phyloP scores from a whole-genome alignment of 2,797 vertebrate species.

The Anas acuta region DNA sequence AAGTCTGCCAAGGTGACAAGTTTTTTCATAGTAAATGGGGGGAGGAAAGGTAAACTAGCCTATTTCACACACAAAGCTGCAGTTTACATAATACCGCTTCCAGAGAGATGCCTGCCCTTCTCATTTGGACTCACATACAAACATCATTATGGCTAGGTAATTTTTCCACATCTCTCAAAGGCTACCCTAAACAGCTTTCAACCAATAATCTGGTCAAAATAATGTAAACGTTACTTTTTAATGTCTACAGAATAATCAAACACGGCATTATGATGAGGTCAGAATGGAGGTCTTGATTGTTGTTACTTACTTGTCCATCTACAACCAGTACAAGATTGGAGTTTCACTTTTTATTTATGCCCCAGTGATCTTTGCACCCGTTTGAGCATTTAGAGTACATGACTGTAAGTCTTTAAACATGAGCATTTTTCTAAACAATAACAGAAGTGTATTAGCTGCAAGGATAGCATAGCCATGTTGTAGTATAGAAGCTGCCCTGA shows the following conservation, averaged over 20 bases:
- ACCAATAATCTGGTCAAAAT: slow-evolving; percentile 63
- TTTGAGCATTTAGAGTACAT: slow-evolving; percentile 75
- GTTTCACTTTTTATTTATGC: slow-evolving; percentile 79
- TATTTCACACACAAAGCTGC: slow-evolving; percentile 31
- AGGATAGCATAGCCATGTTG: slow-evolving; percentile 78
- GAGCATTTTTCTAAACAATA: slow-evolving; percentile 74
- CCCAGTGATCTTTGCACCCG: slow-evolving; percentile 71
- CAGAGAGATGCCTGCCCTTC: slow-evolving; percentile 4
- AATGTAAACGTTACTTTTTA: slow-evolving; percentile 65
- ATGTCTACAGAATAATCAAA: slow-evolving; percentile 61
- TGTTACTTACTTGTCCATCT: slow-evolving; percentile 69
- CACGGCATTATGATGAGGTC: slow-evolving; percentile 68
- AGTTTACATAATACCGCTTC: background rate
- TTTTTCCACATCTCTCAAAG: background rate
- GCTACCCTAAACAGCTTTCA: slow-evolving; percentile 25
- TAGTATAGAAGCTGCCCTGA: slow-evolving; percentile 79
- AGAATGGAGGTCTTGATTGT: slow-evolving; percentile 64
- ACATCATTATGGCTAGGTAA: background rate
- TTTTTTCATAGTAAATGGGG: background rate
- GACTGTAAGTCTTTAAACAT: slow-evolving; percentile 74
- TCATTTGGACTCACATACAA: background rate
- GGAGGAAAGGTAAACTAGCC: slow-evolving; percentile 12
- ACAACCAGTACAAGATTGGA: slow-evolving; percentile 72
- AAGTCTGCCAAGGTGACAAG: background rate
- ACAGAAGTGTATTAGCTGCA: slow-evolving; percentile 77